phyloP scores from a whole-genome alignment of 92 coral and sea anemone genomes.

The Epizoanthus ramosus region DNA sequence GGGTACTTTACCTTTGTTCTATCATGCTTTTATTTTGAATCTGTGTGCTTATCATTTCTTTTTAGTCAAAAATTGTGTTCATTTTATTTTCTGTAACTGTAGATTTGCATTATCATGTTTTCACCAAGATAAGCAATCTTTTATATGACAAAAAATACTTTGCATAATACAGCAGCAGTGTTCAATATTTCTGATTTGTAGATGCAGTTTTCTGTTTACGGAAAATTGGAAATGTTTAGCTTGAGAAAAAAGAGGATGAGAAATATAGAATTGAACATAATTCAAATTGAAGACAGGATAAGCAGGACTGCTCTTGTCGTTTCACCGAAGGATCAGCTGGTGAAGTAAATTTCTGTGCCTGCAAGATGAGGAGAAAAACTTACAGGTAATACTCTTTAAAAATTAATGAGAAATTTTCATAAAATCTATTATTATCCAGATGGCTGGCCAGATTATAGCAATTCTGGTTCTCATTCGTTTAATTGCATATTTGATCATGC shows the following conservation, averaged over 20 bases:
- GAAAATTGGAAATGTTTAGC: constrained; percentile 35
- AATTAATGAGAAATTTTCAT: constrained; percentile 46
- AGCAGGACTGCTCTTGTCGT: constrained; percentile 40
- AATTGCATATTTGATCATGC: constrained; percentile 43
- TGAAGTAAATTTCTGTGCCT: constrained; percentile 3
- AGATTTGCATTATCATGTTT: constrained; percentile 41
- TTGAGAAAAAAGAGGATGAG: constrained; percentile 15
- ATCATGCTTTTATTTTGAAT: constrained; percentile 13
- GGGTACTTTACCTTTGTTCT: background rate
- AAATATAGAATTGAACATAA: constrained; percentile 24
- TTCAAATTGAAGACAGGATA: constrained; percentile 19
- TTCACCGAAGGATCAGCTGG: background rate
- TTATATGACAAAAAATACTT: constrained; percentile 29
- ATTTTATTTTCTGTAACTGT: constrained; percentile 34
- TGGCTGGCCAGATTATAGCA: constrained; percentile 43
- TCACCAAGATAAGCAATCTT: constrained; percentile 41
- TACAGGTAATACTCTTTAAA: constrained; percentile 37
- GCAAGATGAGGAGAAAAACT: constrained; percentile 22
- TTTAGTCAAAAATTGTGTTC: constrained; percentile 28
- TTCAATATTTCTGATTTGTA: constrained; percentile 41
- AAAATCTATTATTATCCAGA: constrained; percentile 43
- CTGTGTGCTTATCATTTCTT: background rate
- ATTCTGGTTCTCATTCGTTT: constrained; percentile 44
- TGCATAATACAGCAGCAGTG: constrained; percentile 31
- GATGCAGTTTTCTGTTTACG: constrained; percentile 40